These are phyloP conservation scores for Argyrosomus japonicus DNA, from an alignment of 2,113 vertebrate genomes.

Conservation along the genomic window DNA sequence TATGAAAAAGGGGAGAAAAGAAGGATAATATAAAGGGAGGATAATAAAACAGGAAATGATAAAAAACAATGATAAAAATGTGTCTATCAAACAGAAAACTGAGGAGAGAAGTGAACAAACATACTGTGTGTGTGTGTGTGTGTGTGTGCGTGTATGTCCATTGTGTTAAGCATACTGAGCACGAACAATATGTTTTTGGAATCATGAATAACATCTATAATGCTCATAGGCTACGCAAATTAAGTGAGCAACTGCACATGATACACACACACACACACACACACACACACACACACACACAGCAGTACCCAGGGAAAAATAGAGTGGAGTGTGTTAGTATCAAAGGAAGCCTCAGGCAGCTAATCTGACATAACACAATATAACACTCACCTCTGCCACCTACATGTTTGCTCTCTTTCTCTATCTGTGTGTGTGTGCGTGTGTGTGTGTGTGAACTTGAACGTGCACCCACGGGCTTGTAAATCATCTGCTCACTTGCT, in stretches of 20 bases:
- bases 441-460: background rate
- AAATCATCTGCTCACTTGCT: conserved; percentile 4
- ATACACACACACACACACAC: no score
- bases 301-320: conserved; percentile 3
- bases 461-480: background rate
- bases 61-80: background rate
- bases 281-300: background rate
- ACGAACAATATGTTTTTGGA: conserved; percentile 1
- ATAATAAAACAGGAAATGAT: background rate
- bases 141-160: conserved; percentile 16
- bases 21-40: background rate
- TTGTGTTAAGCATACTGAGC: background rate
- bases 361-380: conserved; percentile 28
- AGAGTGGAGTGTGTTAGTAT: conserved; percentile 23
- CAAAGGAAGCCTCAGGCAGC: conserved; percentile 29
- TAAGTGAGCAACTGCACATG: background rate
- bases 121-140: background rate
- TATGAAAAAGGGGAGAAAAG: background rate
- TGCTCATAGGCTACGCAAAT: background rate
- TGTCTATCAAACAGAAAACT: background rate
- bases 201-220: conserved; percentile 2
- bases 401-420: background rate
- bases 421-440: no score
- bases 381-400: conserved; percentile 34
- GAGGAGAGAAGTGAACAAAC: background rate